Evolutionary conservation across 2,797 vertebrate species (phyloP).

Genomic region (Linurgus olivaceus): DNA sequence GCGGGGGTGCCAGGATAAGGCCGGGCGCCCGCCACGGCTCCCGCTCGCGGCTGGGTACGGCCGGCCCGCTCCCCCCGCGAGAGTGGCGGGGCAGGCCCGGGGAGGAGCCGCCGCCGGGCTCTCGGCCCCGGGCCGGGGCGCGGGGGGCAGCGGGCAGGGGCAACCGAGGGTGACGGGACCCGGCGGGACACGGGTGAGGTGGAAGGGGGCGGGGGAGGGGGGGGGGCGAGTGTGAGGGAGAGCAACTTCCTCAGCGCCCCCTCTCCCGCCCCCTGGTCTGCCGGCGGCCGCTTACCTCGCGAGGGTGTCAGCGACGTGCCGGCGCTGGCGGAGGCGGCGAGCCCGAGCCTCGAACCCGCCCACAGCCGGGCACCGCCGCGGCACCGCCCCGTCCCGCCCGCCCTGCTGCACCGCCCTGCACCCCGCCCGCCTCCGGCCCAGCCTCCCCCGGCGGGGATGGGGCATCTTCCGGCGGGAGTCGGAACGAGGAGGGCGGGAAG

Average conservation of each 20-base stretch:
- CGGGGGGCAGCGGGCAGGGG: neutral
- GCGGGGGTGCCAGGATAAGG: neutral
- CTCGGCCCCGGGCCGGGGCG: neutral
- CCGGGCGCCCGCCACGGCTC: neutral
- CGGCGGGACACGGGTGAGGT: neutral
- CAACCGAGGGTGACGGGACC: neutral
- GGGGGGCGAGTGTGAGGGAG: no score
- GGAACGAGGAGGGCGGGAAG: neutral
- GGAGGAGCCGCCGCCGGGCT: neutral
- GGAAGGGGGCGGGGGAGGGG: no score
- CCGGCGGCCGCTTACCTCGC: neutral
- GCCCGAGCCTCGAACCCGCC: neutral
- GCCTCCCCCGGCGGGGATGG: neutral
- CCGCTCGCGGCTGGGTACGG: neutral
- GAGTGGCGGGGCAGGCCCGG: neutral
- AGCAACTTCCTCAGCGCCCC: neutral
- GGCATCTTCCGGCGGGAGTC: neutral
- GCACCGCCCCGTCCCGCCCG: neutral
- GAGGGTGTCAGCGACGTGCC: neutral
- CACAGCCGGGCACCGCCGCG: neutral
- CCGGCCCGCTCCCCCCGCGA: neutral
- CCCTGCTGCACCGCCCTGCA: neutral
- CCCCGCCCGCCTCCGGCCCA: neutral
- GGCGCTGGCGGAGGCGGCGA: neutral
- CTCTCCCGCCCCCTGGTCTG: neutral